phyloP scores from a whole-genome alignment of 2,888 invertebrate species.

The Pristionchus arcanus region DNA sequence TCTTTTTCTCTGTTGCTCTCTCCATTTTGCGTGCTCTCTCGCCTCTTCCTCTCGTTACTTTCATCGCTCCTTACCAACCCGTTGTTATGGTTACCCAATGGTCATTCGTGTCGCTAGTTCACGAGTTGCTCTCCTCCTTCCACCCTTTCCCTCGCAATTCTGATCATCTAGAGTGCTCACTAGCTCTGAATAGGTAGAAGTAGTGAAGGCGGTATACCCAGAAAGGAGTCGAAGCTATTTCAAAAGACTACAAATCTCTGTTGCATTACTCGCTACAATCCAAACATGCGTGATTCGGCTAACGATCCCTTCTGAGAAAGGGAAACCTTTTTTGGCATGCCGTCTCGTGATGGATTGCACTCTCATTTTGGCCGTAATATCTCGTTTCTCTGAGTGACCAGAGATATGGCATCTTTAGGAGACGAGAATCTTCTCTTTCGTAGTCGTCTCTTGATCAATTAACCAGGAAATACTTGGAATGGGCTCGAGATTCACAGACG shows the following conservation, averaged over 20 bases:
- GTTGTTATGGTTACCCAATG: conserved; percentile 27
- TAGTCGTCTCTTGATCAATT: not conserved
- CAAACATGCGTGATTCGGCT: not conserved
- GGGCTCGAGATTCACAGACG: not conserved
- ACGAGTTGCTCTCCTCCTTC: not conserved
- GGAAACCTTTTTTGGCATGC: not conserved
- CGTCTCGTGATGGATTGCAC: too few relatives aligned
- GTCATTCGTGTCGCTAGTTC: not conserved
- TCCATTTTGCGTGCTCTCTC: not conserved
- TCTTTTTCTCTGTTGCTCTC: not conserved
- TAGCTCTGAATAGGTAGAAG: not conserved
- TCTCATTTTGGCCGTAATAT: too few relatives aligned
- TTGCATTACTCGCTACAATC: not conserved
- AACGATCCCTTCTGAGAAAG: not conserved
- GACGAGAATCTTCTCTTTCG: too few relatives aligned
- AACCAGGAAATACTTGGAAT: not conserved
- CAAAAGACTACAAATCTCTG: not conserved
- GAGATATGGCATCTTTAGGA: too few relatives aligned
- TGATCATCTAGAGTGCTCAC: not conserved
- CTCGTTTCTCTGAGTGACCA: too few relatives aligned
- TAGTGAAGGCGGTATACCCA: not conserved
- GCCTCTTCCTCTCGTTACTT: not conserved
- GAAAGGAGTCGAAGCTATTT: not conserved
- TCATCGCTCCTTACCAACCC: not conserved
- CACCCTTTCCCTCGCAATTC: not conserved